Evolutionary conservation across 2,888 invertebrate genomes (phyloP).

Genomic region (Quadriops clusia): DNA sequence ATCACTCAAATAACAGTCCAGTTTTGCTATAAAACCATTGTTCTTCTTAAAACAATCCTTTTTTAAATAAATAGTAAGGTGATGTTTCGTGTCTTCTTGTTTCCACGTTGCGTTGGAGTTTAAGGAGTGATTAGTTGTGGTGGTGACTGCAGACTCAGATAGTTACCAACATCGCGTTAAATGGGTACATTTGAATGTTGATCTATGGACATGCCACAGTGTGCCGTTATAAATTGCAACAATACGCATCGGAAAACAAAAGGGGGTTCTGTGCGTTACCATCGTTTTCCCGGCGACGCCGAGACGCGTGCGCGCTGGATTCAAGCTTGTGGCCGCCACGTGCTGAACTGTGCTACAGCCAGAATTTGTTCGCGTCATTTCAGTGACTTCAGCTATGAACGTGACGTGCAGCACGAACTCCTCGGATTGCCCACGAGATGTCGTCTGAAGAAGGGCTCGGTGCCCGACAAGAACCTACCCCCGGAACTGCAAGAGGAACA

Average conservation of each 20-base stretch:
- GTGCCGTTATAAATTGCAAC: conserved; percentile 44
- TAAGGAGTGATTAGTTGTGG: too few species aligned
- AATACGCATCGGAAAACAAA: conserved; percentile 46
- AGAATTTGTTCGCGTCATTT: conserved; percentile 45
- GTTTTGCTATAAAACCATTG: too few species aligned
- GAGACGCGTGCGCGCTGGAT: conserved; percentile 42
- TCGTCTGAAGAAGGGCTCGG: conserved; percentile 40
- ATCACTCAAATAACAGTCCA: too few species aligned
- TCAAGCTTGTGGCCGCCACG: conserved; percentile 41
- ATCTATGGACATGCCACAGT: conserved; percentile 41
- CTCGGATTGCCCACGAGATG: conserved; percentile 42
- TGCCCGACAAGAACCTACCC: conserved; percentile 31
- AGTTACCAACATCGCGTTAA: too few species aligned
- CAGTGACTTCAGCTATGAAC: conserved; percentile 40
- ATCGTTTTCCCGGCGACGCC: conserved; percentile 45
- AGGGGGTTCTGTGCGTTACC: conserved; percentile 44
- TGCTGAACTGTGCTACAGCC: conserved; percentile 44
- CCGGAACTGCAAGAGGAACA: conserved; percentile 25
- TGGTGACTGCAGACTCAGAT: too few species aligned
- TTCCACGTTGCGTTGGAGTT: too few species aligned
- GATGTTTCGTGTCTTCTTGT: too few species aligned
- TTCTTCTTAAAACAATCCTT: too few species aligned
- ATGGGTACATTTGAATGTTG: conserved; percentile 8
- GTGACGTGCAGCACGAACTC: conserved; percentile 44
- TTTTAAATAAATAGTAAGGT: too few species aligned